Evolutionary conservation across 2,797 vertebrate genomes (phyloP).

Genomic region (Scolopax bukidnonensis): DNA sequence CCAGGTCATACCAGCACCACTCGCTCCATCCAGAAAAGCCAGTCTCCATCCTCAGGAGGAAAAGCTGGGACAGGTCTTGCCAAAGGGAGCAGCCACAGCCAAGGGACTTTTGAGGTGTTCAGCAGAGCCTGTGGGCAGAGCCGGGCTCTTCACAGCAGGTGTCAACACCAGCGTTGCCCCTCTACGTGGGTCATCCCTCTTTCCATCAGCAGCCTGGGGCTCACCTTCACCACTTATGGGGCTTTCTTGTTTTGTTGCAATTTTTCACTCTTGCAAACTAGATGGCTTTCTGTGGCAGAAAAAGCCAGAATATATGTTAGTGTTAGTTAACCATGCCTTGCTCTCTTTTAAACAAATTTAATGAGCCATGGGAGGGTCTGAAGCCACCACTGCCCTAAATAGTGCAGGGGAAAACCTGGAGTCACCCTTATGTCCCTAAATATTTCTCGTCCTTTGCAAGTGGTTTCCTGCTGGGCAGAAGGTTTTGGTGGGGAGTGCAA

Average conservation of each 20-base stretch:
- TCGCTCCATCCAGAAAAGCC: neutral
- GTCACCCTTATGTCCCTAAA: neutral
- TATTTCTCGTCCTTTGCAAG: neutral
- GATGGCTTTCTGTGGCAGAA: neutral
- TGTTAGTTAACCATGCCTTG: neutral
- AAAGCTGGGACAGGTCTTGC: neutral
- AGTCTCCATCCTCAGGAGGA: neutral
- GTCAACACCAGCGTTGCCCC: rapidly evolving
- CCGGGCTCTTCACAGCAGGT: neutral
- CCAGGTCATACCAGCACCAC: rapidly evolving
- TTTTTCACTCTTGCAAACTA: neutral
- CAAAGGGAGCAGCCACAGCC: neutral
- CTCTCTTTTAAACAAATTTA: neutral
- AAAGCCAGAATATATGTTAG: neutral
- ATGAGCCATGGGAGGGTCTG: neutral
- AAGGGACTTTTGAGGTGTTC: neutral
- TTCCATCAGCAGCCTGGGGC: neutral
- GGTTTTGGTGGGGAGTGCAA: neutral
- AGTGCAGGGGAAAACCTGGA: neutral
- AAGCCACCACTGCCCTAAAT: neutral
- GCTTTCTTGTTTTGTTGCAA: neutral
- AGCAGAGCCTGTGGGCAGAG: neutral
- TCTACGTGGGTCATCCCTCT: neutral
- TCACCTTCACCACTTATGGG: neutral
- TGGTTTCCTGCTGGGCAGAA: neutral